A percentile compares a stretch with the other conserved stretches of the same genome.
phyloP scores from a whole-genome alignment of 2,888 invertebrate species.

The Oscheius onirici region DNA sequence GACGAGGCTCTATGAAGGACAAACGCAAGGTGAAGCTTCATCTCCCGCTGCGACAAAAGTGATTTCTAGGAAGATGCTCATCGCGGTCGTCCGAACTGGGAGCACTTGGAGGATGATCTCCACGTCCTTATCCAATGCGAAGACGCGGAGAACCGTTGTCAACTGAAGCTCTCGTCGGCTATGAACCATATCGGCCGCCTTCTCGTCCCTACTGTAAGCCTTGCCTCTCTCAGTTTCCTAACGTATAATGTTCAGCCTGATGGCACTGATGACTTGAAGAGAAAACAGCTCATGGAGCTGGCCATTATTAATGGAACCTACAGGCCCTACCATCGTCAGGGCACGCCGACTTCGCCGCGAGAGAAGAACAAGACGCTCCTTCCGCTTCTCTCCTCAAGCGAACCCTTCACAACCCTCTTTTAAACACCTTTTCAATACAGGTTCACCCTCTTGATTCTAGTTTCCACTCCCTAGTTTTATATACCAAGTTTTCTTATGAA shows the following conservation, averaged over 20 bases:
- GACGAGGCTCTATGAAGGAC: slow-evolving; percentile 77
- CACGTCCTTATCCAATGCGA: slow-evolving; percentile 98
- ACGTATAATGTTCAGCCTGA: slow-evolving; percentile 83
- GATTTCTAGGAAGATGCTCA: slow-evolving; percentile 90
- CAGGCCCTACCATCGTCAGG: slow-evolving; percentile 75
- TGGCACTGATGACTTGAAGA: slow-evolving; percentile 99
- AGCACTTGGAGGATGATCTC: slow-evolving; percentile 96
- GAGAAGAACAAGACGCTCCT: neutral
- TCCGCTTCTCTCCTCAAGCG: slow-evolving; percentile 19
- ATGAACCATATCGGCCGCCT: slow-evolving; percentile 97
- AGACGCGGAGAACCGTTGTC: slow-evolving; percentile 95
- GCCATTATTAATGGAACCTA: slow-evolving; percentile 99
- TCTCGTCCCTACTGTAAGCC: slow-evolving; percentile 86
- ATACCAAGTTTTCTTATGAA: slow-evolving; percentile 12
- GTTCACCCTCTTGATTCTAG: no score
- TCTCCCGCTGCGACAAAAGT: neutral
- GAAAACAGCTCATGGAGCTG: slow-evolving; percentile 98
- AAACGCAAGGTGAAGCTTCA: slow-evolving; percentile 43
- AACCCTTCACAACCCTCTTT: slow-evolving; percentile 1
- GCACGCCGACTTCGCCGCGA: neutral
- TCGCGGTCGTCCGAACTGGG: slow-evolving; percentile 99
- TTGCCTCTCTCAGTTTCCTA: neutral
- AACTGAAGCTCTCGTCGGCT: slow-evolving; percentile 91
- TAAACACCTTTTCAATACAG: neutral
- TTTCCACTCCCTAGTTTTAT: slow-evolving; percentile 1